Percentiles rank a stretch among this genome's conserved stretches.
phyloP scores from a whole-genome alignment of 2,113 vertebrate species.

The Podarcis raffonei region DNA sequence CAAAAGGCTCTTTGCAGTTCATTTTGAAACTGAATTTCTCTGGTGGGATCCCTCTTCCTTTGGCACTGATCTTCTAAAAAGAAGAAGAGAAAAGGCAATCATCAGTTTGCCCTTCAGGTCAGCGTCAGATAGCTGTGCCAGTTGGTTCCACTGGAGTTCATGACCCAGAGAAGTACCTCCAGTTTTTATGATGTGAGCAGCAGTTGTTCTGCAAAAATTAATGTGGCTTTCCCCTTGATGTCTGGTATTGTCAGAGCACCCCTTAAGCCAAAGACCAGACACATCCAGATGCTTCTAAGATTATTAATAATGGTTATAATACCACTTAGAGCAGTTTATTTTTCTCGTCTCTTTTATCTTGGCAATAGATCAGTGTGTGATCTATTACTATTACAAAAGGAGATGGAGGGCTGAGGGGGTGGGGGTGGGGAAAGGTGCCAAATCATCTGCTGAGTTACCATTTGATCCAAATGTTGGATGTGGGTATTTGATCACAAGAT shows the following conservation, averaged over 20 bases:
- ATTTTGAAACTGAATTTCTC: background rate
- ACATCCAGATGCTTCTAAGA: background rate
- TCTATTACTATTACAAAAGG: background rate
- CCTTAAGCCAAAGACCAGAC: background rate
- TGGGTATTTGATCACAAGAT: background rate
- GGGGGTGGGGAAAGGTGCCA: background rate
- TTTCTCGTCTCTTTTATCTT: background rate
- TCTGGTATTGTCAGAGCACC: background rate
- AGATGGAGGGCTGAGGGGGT: too few relatives aligned
- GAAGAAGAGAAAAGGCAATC: background rate
- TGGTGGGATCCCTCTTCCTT: background rate
- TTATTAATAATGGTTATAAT: background rate
- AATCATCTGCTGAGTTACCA: background rate
- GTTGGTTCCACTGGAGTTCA: background rate
- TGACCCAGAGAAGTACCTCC: background rate
- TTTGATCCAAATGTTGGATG: background rate
- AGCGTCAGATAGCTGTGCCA: background rate
- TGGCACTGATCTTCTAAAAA: background rate
- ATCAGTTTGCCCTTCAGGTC: background rate
- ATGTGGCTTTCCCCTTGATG: background rate
- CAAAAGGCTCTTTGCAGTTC: background rate
- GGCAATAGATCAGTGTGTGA: background rate
- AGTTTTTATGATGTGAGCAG: background rate
- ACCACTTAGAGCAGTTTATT: background rate
- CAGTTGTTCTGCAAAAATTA: background rate